These are phyloP conservation scores for Lepidochitona cinerea DNA, from an alignment of 2,888 invertebrate genomes.

Conservation along the genomic window DNA sequence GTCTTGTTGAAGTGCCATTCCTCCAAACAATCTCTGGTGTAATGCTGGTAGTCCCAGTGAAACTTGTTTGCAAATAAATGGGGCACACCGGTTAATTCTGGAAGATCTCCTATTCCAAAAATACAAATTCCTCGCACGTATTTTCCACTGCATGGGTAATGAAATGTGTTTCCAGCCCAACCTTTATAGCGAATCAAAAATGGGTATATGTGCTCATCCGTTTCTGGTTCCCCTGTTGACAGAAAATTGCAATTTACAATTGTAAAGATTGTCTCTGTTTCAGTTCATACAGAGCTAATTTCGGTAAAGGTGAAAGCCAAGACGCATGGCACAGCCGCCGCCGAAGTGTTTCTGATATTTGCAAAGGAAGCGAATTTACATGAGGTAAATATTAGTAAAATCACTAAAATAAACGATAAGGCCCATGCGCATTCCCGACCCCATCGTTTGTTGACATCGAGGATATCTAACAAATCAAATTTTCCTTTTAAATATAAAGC, in stretches of 20 bases:
- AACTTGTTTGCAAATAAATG: slow-evolving; percentile 66
- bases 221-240: not conserved
- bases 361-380: no score
- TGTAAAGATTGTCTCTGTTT: no score
- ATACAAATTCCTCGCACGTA: slow-evolving; percentile 61
- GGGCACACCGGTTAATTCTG: slow-evolving; percentile 40
- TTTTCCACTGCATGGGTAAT: slow-evolving; percentile 52
- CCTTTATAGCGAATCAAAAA: slow-evolving; percentile 59
- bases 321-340: no score
- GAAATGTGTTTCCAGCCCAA: slow-evolving; percentile 51
- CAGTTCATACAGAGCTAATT: not conserved
- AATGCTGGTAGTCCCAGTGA: slow-evolving; percentile 51
- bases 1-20: slow-evolving; percentile 56
- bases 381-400: no score
- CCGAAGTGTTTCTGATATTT: no score
- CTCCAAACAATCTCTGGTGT: slow-evolving; percentile 60
- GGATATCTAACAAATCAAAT: no score
- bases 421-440: no score
- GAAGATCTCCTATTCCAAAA: slow-evolving; percentile 57
- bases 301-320: no score
- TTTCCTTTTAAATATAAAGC: no score
- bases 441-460: no score
- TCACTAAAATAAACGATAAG: no score
- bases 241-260: no score
- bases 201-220: slow-evolving; percentile 24